Evolutionary conservation across 1,140 invertebrate genomes (phyloP), one percentile per base, ranked within the genome.

Genomic region (Acromyrmex echinatior): DNA sequence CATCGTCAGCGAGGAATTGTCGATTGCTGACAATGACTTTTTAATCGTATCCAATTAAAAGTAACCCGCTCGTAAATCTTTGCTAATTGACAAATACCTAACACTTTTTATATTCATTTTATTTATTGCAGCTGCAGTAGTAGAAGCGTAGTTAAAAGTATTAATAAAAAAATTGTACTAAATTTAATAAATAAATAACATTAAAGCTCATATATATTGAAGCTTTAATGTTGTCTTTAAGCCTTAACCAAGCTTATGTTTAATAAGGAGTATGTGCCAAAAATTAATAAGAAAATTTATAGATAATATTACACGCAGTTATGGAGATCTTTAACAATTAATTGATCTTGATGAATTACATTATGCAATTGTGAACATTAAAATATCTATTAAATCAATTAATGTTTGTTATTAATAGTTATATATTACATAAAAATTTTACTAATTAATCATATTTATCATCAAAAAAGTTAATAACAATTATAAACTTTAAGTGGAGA

Each of bases 1-100:
- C 62, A 53, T 66, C 18, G 49, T 80, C 62, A 66, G 77, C 62
- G 21, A 80, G 28, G 12, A 80, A 66, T 45, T 45, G 25, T 78
- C 16, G 16, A 63, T 65, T 53, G 77, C 62, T 80, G 62, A 80
- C 77, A 16, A 66, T 9, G 49, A 18, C 28, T 66, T 66, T 80
- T 25, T 9, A 7, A 66, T 66, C 28, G 21, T 25, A 25, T 14
- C 1, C 49, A 79, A 65, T 6, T 66, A 35, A 68, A 66, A 39
- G 31, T 9, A 9, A 63, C 7, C 18, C 9, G 3, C n/a, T 77
- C 56, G 35, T 6, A n/a, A 56, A 6, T 28, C 9, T 74, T 53
- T 35, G 25, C 16, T 14, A 74, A 35, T n/a, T 56, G n/a, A 9
- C 25, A 31, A 58, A 21, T 25, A 12, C 5, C 3, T 60, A 60